Evolutionary conservation across 1,140 invertebrate genomes (phyloP).

Genomic region (Brachionus plicatilis): DNA sequence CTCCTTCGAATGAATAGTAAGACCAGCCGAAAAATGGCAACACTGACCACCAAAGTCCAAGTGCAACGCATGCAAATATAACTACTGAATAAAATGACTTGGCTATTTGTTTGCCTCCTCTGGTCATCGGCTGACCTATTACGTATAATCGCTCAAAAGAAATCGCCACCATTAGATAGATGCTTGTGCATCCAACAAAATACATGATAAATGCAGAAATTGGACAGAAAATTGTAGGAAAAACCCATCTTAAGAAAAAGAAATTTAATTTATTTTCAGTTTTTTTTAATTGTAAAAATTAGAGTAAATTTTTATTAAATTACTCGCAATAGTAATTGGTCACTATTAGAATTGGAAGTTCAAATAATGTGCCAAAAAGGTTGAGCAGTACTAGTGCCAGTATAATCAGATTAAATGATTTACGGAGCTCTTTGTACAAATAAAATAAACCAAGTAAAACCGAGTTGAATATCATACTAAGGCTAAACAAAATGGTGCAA

Average conservation of each 20-base stretch:
- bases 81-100: not conserved
- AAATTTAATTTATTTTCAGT: not conserved
- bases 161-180: conserved; percentile 29
- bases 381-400: not conserved
- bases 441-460: not conserved
- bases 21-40: conserved; percentile 20
- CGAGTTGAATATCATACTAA: not conserved
- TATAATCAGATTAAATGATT: conserved; percentile 2
- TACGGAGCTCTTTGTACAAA: not conserved
- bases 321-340: not conserved
- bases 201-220: not conserved
- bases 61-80: not conserved
- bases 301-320: not conserved
- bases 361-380: not conserved
- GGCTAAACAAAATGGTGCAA: not conserved
- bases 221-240: not conserved
- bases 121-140: not conserved
- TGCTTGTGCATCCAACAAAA: conserved; percentile 12
- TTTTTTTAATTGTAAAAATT: not conserved
- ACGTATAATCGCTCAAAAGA: conserved; percentile 5
- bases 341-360: not conserved
- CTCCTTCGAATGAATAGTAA: not conserved
- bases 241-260: not conserved
- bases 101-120: not conserved
- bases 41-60: not conserved